phyloP scores from a whole-genome alignment of 2,797 vertebrate genomes.

The Etheostoma perlongum region DNA sequence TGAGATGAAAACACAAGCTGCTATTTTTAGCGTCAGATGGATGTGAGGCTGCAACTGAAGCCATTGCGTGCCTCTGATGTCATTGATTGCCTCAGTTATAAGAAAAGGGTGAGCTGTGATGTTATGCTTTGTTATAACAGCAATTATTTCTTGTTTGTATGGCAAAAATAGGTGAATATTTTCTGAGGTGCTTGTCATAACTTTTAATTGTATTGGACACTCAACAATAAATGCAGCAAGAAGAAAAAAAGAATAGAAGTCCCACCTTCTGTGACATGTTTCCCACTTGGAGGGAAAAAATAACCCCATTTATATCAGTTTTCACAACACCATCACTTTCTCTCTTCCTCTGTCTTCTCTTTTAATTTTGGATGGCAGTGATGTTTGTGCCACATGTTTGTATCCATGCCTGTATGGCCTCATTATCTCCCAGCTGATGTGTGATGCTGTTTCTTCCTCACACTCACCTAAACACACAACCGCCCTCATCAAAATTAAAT shows the following conservation, averaged over 20 bases:
- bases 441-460: conserved; percentile 51
- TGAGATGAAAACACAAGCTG: conserved; percentile 70
- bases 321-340: conserved; percentile 17
- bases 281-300: conserved; percentile 3
- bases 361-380: conserved; percentile 33
- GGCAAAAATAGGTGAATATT: conserved; percentile 20
- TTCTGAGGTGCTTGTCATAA: not conserved
- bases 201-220: conserved; percentile 4
- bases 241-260: conserved; percentile 12
- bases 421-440: conserved; percentile 60
- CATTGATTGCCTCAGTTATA: conserved; percentile 46
- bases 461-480: conserved; percentile 43
- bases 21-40: conserved; percentile 82
- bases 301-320: conserved; percentile 25
- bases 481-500: conserved; percentile 32
- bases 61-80: conserved; percentile 43
- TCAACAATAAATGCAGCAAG: not conserved
- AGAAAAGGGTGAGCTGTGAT: conserved; percentile 29
- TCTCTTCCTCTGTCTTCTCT: conserved; percentile 12
- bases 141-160: conserved; percentile 4
- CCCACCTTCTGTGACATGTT: conserved; percentile 18
- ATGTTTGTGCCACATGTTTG: conserved; percentile 48
- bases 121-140: not conserved
- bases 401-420: conserved; percentile 51
- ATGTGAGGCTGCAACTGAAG: conserved; percentile 71